Conservation (phyloP, 1,140 invertebrate genomes). For the Pseudachorutes palmiensis region DNA sequence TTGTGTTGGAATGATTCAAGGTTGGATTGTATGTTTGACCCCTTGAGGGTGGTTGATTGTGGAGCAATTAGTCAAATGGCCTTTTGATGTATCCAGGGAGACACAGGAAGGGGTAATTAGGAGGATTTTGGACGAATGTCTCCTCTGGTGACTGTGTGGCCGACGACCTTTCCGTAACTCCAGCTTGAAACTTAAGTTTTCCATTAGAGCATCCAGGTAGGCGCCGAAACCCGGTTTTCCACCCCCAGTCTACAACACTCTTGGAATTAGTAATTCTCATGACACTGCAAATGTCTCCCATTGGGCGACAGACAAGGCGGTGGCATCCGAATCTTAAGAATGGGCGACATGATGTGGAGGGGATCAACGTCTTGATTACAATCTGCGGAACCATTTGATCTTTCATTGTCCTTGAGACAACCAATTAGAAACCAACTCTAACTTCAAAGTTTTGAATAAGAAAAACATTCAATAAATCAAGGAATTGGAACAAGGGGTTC, state of each 20-base stretch:
- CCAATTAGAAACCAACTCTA: too few species aligned
- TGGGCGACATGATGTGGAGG: too few species aligned
- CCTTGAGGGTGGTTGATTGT: neutral
- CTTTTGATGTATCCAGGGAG: neutral
- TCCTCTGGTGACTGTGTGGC: neutral
- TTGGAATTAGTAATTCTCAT: neutral
- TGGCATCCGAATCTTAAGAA: neutral
- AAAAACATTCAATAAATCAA: too few species aligned
- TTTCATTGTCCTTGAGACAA: too few species aligned
- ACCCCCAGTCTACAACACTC: neutral
- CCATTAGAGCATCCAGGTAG: neutral
- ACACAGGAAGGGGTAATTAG: neutral
- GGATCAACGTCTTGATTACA: too few species aligned
- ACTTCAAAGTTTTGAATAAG: too few species aligned
- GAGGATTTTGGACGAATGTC: neutral
- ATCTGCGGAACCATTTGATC: too few species aligned
- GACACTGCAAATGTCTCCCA: neutral
- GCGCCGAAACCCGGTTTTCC: neutral
- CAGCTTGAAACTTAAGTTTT: neutral
- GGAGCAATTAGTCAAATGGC: neutral
- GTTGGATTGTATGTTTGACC: too few species aligned
- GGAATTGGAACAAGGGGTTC: too few species aligned
- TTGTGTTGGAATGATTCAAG: too few species aligned
- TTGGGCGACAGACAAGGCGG: neutral
- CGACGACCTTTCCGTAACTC: neutral